Percentiles rank a stretch among this genome's conserved stretches.
Evolutionary conservation across 2,113 vertebrate species (phyloP).

Genomic region (Pavo muticus): DNA sequence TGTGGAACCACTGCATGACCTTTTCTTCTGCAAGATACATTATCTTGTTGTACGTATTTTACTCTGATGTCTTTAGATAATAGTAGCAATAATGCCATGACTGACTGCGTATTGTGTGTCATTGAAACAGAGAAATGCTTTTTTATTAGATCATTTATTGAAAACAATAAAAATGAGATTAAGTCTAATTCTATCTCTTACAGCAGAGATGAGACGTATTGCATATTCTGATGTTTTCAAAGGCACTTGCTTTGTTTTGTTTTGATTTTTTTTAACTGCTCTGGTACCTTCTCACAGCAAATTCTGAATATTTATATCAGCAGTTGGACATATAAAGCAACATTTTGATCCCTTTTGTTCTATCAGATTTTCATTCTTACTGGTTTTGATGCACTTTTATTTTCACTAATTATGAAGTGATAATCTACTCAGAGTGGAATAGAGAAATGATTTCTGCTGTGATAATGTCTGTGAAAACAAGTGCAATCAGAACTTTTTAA

Average conservation of each 20-base stretch:
- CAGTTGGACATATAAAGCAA: background rate
- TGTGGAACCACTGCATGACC: conserved; percentile 30
- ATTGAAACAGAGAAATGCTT: background rate
- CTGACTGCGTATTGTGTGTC: background rate
- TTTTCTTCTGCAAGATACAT: conserved; percentile 14
- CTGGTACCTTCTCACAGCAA: background rate
- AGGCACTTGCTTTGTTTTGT: background rate
- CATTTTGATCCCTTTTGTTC: background rate
- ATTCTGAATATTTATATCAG: background rate
- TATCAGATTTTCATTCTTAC: background rate
- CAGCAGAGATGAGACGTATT: background rate
- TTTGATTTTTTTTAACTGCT: background rate
- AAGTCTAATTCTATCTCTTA: background rate
- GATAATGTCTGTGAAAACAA: background rate
- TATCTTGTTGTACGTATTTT: background rate
- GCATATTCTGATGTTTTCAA: background rate
- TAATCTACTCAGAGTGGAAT: background rate
- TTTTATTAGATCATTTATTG: conserved; percentile 10
- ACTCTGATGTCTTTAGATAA: conserved; percentile 52
- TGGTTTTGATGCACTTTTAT: background rate
- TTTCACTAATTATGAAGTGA: background rate
- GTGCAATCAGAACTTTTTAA: background rate
- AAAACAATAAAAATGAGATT: background rate
- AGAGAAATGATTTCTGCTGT: background rate
- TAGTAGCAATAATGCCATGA: conserved; percentile 16